Conservation (phyloP, 2,113 vertebrate genomes). For the Mustelus asterias region DNA sequence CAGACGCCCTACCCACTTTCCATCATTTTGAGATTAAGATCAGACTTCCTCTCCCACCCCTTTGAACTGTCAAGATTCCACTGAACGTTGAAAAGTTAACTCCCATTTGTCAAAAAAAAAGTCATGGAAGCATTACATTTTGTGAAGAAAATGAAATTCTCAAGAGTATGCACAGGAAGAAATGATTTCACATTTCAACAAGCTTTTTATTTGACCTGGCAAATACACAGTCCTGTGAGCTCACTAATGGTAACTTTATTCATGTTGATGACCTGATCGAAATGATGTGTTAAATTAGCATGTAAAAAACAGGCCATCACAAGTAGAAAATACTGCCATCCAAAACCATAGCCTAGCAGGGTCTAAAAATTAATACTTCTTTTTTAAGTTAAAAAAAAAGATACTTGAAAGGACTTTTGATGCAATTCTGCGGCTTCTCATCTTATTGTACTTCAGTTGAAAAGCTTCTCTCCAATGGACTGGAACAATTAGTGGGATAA, state of each 20-base stretch:
- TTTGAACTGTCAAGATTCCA: background rate
- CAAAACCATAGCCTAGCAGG: constrained; percentile 16
- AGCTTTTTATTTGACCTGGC: constrained; percentile 32
- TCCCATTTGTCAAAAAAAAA: background rate
- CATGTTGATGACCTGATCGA: background rate
- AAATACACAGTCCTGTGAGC: constrained; percentile 1
- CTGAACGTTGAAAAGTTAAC: background rate
- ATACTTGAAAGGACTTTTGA: background rate
- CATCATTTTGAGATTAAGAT: background rate
- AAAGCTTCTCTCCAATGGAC: background rate
- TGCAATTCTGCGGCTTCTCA: background rate
- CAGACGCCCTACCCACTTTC: background rate
- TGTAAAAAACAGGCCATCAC: constrained; percentile 18
- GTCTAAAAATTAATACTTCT: constrained; percentile 3
- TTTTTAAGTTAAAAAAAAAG: background rate
- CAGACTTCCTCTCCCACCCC: background rate
- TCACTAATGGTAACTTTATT: constrained; percentile 18
- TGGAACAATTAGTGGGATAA: constrained; percentile 4
- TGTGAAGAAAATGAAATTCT: background rate
- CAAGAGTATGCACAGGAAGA: background rate
- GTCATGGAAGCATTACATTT: background rate
- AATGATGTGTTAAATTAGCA: background rate
- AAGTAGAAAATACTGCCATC: constrained; percentile 14
- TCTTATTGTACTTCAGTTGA: background rate
- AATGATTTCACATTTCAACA: constrained; percentile 23